Percentiles rank a stretch among this genome's conserved stretches.
phyloP scores from a whole-genome alignment of 2,113 vertebrate species.

The Chionodraco myersi region DNA sequence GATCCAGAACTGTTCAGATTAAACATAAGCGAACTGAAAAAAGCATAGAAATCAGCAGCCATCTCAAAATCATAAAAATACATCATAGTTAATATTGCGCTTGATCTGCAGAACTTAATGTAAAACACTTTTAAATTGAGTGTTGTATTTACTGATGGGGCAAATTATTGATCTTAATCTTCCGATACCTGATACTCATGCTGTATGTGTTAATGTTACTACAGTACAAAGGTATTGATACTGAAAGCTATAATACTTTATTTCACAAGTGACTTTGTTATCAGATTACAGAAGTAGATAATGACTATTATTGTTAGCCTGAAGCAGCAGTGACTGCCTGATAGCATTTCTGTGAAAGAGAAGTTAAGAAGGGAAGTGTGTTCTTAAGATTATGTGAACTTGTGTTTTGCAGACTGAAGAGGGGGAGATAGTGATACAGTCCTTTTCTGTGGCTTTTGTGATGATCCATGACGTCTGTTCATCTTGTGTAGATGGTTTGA shows the following conservation, averaged over 20 bases:
- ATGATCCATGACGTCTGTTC: conserved; percentile 10
- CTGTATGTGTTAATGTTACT: background rate
- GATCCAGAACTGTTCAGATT: background rate
- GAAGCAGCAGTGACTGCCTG: conserved; percentile 16
- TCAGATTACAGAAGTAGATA: conserved; percentile 51
- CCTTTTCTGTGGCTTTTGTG: background rate
- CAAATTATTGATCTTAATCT: background rate
- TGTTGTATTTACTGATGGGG: too few species aligned
- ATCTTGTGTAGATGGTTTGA: background rate
- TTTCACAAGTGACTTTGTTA: background rate
- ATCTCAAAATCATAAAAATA: background rate
- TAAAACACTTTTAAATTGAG: background rate
- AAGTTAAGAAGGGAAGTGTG: conserved; percentile 49
- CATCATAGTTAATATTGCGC: background rate
- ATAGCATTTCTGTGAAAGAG: conserved; percentile 45
- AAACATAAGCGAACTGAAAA: background rate
- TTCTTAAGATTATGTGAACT: background rate
- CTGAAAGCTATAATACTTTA: too few species aligned
- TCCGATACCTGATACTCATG: background rate
- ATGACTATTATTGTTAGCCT: conserved; percentile 13
- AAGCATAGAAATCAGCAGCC: background rate
- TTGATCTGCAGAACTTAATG: background rate
- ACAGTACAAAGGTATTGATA: background rate
- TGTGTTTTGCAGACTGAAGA: background rate
- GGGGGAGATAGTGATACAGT: background rate